Evolutionary conservation across 2,113 vertebrate genomes (phyloP), one percentile per base, ranked within the genome.

Genomic region (Oryzias melastigma): DNA sequence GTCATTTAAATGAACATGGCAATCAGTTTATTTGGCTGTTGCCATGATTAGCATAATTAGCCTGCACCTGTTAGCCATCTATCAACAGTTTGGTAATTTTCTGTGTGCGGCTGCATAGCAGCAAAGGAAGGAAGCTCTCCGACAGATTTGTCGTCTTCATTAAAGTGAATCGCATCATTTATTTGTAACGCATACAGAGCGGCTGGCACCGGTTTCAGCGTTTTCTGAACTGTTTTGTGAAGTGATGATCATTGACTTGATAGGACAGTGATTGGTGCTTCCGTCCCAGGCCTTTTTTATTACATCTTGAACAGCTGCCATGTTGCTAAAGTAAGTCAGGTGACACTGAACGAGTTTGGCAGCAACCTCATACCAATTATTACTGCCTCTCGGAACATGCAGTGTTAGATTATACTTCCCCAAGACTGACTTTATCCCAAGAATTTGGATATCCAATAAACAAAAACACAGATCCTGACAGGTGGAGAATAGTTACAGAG

Each of bases 11-110:
- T 86, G 84, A 92, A 91, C 90, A 84, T 69, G 82, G 82, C 85
- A 90, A 91, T 92, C 86, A 89, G 82, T 91, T 89, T 88, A 87
- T 87, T 89, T 90, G 82, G 75, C 76, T 82, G 84, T 88, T 87
- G 87, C 74, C 81, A 80, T 81, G 84, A 88, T 89, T 88, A 85
- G 80, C 75, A 81, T 87, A 88, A 89, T 88, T 86, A 90, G 74
- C 73, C 70, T 52, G 78, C 91, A 91, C 87, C 89, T 92, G 89
- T 90, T 89, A 75, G 49, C 75, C 75, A 84, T 85, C 84, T 63
- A 83, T 88, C 84, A 86, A 86, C 86, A 85, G 75, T 84, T 89
- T 80, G 80, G 80, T 84, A 74, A 85, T 89, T 80, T 86, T 86
- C 68, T 67, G 46, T 73, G 68, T 86, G 83, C 62, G 78, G 71